phyloP scores from a whole-genome alignment of 2,888 invertebrate species.

The Dione juno region DNA sequence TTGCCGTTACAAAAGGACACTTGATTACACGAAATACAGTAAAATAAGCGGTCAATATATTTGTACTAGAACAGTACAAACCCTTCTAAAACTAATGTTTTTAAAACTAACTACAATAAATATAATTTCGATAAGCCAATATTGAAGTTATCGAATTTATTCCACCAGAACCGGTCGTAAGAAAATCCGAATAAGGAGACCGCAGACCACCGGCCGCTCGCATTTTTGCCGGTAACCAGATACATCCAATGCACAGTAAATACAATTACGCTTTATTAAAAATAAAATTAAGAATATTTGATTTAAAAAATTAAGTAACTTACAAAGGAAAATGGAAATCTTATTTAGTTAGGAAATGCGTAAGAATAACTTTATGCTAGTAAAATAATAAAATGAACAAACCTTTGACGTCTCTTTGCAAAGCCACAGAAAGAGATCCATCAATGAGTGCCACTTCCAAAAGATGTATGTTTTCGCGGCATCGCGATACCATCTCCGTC shows the following conservation, averaged over 20 bases:
- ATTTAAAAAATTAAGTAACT: constrained; percentile 6
- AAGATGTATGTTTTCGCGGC: constrained; percentile 93
- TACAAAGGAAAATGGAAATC: not conserved
- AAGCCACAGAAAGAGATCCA: constrained; percentile 78
- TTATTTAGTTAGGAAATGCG: not conserved
- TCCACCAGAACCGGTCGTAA: constrained; percentile 59
- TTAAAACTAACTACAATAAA: not conserved
- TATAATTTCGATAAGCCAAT: not conserved
- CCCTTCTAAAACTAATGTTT: too few species aligned
- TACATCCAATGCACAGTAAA: constrained; percentile 52
- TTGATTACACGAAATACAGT: too few species aligned
- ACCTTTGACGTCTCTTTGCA: constrained; percentile 86
- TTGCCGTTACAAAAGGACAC: too few species aligned
- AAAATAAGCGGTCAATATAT: too few species aligned
- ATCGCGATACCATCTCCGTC: constrained; percentile 93
- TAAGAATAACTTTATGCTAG: not conserved
- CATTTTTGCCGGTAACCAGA: constrained; percentile 72
- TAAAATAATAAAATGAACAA: constrained; percentile 52
- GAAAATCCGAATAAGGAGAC: constrained; percentile 57
- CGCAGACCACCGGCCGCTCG: constrained; percentile 53
- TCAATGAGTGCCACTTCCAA: constrained; percentile 87
- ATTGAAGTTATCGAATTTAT: not conserved
- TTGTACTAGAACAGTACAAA: too few species aligned
- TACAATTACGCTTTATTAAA: constrained; percentile 39
- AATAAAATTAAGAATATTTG: not conserved